Evolutionary conservation across 2,888 invertebrate species (phyloP).

Genomic region (Cheilosia impressa): DNA sequence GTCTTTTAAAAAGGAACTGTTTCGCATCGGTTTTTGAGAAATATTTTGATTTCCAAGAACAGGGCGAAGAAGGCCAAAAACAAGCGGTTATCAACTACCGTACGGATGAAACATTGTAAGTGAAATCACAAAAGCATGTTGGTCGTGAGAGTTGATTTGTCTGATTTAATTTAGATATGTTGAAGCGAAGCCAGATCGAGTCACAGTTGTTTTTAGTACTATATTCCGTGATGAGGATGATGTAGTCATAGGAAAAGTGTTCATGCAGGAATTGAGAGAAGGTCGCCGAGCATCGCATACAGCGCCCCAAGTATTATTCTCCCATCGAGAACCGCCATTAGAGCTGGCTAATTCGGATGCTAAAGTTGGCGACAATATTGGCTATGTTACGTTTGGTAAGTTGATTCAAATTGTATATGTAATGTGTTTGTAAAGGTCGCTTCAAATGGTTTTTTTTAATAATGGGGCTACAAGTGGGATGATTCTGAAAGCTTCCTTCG

Average conservation of each 20-base stretch:
- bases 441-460: conserved; percentile 3
- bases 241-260: conserved; percentile 99
- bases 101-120: conserved; percentile 99
- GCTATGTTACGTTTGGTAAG: conserved; percentile 99
- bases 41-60: conserved; percentile 98
- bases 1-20: conserved; percentile 98
- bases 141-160: neutral
- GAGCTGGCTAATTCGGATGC: conserved; percentile 98
- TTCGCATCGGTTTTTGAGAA: conserved; percentile 99
- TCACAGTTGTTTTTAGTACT: conserved; percentile 99
- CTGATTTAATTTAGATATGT: conserved; percentile 90
- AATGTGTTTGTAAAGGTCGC: conserved; percentile 4
- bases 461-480: conserved; percentile 1
- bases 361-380: conserved; percentile 97
- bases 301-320: conserved; percentile 94
- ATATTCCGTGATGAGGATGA: conserved; percentile 99
- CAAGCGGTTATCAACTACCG: conserved; percentile 99
- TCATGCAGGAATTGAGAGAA: conserved; percentile 99
- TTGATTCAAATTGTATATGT: conserved; percentile 58
- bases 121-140: conserved; percentile 71
- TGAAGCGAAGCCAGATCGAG: conserved; percentile 98
- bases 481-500: neutral
- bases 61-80: conserved; percentile 94
- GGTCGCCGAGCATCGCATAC: conserved; percentile 98
- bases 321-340: conserved; percentile 97